Base-by-base conservation (phyloP, 2,113 vertebrate species). In the Orycteropus afer region DNA sequence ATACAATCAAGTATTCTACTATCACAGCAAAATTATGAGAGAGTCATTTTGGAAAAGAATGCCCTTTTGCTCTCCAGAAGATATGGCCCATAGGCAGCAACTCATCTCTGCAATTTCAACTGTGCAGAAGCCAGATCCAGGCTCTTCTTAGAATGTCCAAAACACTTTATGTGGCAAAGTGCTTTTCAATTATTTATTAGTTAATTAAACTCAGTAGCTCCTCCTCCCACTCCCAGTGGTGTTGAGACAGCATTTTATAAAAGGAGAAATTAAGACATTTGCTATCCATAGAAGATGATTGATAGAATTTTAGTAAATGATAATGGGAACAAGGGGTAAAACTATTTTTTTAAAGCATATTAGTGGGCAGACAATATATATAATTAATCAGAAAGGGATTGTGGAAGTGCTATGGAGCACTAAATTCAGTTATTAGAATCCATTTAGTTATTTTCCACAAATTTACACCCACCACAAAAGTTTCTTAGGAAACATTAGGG, bases 181-280 rank as follows among this genome's bases (percentile, higher is more conserved):
- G 32, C 23, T 87, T 74, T 96, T 90, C 53, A 94, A 74, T 90
- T 88, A 90, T 93, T 90, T 87, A 91, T 85, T 59, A 77, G 37
- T 91, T 95, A 95, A 95, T 97, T 97, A 85, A 86, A 65, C n/a
- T 94, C 55, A 65, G 25, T 94, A 83, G 73, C 15, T 90, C 37
- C 49, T 69, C 84, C 67, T 93, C n/a, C 12, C 14, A 51, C 13
- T 81, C 37, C 74, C 67, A 78, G 73, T 53, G 32, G 20, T 65
- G 0, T 40, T 81, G 47, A 93, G 9, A 67, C 20, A 79, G 63
- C 53, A 89, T 86, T 93, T 92, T 89, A 76, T 59, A 90, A 87
- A 76, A 12, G 45, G 49, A 59, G n/a, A 94, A 97, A 86, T 82
- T 17, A 51, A 95, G 42, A 71, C 40, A 88, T 83, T 83, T 95